phyloP scores from a whole-genome alignment of 2,797 vertebrate species.

The Diglossa cyanea region DNA sequence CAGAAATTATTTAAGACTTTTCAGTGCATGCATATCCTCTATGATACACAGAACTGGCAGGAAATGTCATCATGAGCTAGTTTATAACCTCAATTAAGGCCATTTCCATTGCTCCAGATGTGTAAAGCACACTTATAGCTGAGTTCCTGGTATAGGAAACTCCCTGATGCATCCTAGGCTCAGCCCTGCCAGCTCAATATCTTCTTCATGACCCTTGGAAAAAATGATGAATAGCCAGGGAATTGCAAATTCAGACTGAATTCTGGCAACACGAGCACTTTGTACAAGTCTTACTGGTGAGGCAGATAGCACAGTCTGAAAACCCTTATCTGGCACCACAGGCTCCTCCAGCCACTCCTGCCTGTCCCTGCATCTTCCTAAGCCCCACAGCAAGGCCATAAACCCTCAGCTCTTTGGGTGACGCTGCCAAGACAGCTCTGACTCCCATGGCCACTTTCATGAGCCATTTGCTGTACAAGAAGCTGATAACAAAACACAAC shows the following conservation, averaged over 20 bases:
- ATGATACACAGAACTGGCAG: slow-evolving; percentile 8
- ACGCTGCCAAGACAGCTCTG: background rate
- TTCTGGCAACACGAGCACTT: background rate
- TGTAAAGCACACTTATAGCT: slow-evolving; percentile 44
- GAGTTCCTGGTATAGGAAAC: background rate
- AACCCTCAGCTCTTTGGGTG: background rate
- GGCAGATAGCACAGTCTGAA: background rate
- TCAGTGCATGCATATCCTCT: background rate
- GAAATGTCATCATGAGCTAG: slow-evolving; percentile 36
- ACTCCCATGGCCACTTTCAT: background rate
- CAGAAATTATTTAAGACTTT: slow-evolving; percentile 25
- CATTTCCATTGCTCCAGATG: slow-evolving; percentile 51
- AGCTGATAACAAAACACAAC: background rate
- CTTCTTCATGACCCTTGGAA: slow-evolving; percentile 42
- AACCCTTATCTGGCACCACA: background rate
- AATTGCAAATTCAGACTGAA: background rate
- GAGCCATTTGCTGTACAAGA: background rate
- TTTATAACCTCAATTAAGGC: slow-evolving; percentile 48
- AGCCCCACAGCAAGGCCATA: background rate
- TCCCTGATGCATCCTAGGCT: slow-evolving; percentile 18
- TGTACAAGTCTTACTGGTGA: background rate
- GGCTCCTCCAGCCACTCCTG: background rate
- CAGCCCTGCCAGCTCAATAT: slow-evolving; percentile 4
- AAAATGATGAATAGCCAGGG: slow-evolving; percentile 2
- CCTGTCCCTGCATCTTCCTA: background rate